Evolutionary conservation across 2,797 vertebrate species (phyloP), one percentile per base, ranked within the genome.

Genomic region (Rhincodon typus): DNA sequence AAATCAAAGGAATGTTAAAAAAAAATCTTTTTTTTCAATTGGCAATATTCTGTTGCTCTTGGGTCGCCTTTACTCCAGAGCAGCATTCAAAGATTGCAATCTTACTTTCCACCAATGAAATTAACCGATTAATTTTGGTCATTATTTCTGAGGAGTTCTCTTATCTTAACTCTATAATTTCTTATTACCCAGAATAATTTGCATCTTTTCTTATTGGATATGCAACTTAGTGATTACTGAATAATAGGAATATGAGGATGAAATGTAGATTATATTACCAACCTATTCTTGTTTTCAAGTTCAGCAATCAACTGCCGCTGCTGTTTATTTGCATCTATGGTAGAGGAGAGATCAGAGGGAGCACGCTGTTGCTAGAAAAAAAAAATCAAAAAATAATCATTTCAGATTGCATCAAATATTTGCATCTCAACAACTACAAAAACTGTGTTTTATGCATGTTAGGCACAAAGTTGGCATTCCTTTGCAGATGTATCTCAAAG

Each of bases 281-380:
- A 99, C 99, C 99, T 98, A 98, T 99, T 99, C 97, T 99, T 99
- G 97, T 98, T 99, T 97, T 99, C 99, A 0, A 99, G 98, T 97
- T 99, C 99, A 7, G 99, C 99, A 57, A 99, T 99, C 97, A 99
- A 98, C 97, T 99, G 99, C 97, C 99, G 97, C 97, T 99, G 99
- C 95, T 99, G 99, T 96, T 99, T 99, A 97, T 99, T 99, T 96
- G 98, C 98, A 96, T 99, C 99, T 95, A 99, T 98, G 97, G 98
- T 99, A 97, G 98, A 98, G 96, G 98, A 98, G 96, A 99, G 98
- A 97, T 99, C 99, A 96, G 98, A 97, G 70, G 99, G 98, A 96
- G 98, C 97, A 97, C 98, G 98, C 97, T 99, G 99, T 97, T 99
- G 98, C 94, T 98, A 97, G 38, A 96, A 95, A 62, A 62, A 50